These are phyloP conservation scores for Camptogramma bilineatum DNA, from an alignment of 2,888 invertebrate species.

Conservation along the genomic window DNA sequence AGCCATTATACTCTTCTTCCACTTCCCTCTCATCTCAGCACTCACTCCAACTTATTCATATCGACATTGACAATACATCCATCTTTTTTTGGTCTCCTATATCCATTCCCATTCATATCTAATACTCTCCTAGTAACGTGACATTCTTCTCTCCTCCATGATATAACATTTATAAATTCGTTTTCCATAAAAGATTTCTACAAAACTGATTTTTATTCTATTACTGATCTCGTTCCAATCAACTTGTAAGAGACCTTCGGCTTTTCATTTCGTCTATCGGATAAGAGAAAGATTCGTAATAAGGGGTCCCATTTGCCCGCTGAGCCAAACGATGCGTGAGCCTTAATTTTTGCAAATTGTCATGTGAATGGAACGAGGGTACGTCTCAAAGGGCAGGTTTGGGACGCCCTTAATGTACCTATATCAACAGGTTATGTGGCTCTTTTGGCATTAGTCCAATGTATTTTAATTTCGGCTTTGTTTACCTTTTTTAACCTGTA, in stretches of 20 bases:
- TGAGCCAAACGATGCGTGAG: constrained; percentile 23
- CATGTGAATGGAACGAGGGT: constrained; percentile 16
- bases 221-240: constrained; percentile 5
- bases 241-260: constrained; percentile 8
- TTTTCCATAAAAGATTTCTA: background rate
- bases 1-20: too few species aligned
- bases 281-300: constrained; percentile 17
- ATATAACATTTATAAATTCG: too few species aligned
- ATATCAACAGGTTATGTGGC: constrained; percentile 15
- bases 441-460: constrained; percentile 12
- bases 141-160: too few species aligned
- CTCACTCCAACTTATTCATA: too few species aligned
- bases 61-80: too few species aligned
- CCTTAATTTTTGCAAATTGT: constrained; percentile 22
- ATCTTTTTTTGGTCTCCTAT: too few species aligned
- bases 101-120: too few species aligned
- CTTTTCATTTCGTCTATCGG: constrained; percentile 24
- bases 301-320: constrained; percentile 34
- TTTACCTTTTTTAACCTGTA: background rate
- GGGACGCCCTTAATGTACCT: constrained; percentile 1
- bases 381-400: constrained; percentile 10
- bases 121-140: too few species aligned
- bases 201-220: background rate
- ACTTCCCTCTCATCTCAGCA: too few species aligned
- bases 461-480: background rate